phyloP scores from a whole-genome alignment of 2,888 invertebrate genomes.

The Aleiodes leptofemur region DNA sequence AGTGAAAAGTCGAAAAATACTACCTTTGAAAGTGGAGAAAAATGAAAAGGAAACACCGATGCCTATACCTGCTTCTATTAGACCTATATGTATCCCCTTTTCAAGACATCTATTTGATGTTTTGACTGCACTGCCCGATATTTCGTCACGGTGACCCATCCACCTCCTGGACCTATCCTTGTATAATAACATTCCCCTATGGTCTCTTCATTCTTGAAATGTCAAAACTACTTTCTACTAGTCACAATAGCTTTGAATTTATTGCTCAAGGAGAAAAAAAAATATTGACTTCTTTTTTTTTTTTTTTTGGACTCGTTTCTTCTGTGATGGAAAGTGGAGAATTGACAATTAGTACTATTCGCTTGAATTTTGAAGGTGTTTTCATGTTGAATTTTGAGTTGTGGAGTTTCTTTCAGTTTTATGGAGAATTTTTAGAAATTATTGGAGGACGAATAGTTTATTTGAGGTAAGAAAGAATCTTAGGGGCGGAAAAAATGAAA shows the following conservation, averaged over 20 bases:
- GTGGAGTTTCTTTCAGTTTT: too few species aligned
- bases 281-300: constrained; percentile 40
- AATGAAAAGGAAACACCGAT: constrained; percentile 41
- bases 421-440: too few species aligned
- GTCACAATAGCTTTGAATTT: constrained; percentile 51
- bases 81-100: constrained; percentile 32
- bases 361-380: too few species aligned
- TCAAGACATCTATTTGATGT: constrained; percentile 50
- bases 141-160: constrained; percentile 58
- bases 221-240: constrained; percentile 44
- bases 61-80: constrained; percentile 28
- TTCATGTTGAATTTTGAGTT: too few species aligned
- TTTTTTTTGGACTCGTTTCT: constrained; percentile 30
- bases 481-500: too few species aligned
- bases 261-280: constrained; percentile 27
- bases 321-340: constrained; percentile 15
- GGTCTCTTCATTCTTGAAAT: constrained; percentile 39
- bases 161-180: constrained; percentile 23
- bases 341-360: too few species aligned
- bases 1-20: constrained; percentile 45
- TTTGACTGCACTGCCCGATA: constrained; percentile 47
- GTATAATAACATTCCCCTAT: constrained; percentile 26
- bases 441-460: too few species aligned
- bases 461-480: too few species aligned
- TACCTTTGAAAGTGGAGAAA: constrained; percentile 46